A percentile compares a stretch with the other conserved stretches of the same genome.
Evolutionary conservation across 2,113 vertebrate species (phyloP).

Genomic region (Haemorhous mexicanus): DNA sequence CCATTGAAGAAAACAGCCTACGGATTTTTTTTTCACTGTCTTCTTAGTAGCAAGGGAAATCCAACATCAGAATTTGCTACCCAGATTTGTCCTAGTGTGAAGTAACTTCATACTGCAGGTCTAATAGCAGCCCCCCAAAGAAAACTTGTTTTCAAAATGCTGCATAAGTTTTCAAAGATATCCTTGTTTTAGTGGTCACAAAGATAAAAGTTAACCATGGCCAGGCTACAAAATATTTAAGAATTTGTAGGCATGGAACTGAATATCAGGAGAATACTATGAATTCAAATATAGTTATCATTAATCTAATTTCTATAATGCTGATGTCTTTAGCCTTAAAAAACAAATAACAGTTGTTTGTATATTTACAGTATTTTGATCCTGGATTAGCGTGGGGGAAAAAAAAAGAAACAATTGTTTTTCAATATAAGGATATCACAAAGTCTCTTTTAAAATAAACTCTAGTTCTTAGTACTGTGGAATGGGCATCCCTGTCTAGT

Average conservation of each 20-base stretch:
- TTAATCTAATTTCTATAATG: background rate
- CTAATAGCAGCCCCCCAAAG: fast-evolving
- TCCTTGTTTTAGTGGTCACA: background rate
- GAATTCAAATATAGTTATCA: background rate
- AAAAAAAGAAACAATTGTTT: background rate
- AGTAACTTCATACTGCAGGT: background rate
- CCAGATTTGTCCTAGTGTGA: background rate
- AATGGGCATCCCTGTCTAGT: background rate
- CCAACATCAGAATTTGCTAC: background rate
- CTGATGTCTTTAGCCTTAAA: background rate
- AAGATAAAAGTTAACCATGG: background rate
- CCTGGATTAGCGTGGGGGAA: fast-evolving
- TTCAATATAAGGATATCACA: background rate
- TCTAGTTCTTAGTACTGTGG: background rate
- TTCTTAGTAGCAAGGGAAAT: background rate
- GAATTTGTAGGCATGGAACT: background rate
- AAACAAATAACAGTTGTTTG: background rate
- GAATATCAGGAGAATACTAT: background rate
- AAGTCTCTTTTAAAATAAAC: background rate
- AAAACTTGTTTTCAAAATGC: background rate
- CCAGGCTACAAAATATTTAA: background rate
- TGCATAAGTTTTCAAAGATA: background rate
- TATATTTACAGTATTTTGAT: background rate
- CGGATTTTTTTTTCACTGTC: background rate
- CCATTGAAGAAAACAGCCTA: background rate